phyloP scores from a whole-genome alignment of 1,140 invertebrate species.

The Drosophila tsacasi region DNA sequence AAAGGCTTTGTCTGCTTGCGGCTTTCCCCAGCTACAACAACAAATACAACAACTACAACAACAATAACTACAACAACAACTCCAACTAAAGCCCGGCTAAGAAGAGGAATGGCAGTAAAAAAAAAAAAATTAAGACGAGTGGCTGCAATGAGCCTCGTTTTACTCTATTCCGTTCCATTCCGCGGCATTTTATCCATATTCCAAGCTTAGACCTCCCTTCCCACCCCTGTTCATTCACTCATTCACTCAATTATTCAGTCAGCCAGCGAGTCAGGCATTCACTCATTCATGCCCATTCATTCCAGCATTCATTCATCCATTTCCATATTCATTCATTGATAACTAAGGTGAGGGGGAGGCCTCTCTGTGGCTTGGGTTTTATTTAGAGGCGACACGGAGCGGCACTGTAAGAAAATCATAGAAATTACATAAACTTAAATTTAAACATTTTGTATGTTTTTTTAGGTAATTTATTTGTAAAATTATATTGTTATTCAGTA shows the following conservation, averaged over 20 bases:
- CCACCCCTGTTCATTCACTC: constrained; percentile 26
- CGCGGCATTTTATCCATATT: constrained; percentile 21
- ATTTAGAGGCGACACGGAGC: neutral
- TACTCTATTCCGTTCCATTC: constrained; percentile 17
- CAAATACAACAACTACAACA: constrained; percentile 12
- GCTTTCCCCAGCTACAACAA: constrained; percentile 44
- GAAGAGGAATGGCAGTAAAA: constrained; percentile 39
- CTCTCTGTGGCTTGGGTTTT: neutral
- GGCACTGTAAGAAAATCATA: constrained; percentile 9
- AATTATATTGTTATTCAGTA: too few relatives aligned
- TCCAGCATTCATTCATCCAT: constrained; percentile 35
- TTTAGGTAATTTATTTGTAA: neutral
- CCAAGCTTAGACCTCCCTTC: constrained; percentile 10
- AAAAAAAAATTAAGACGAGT: constrained; percentile 3
- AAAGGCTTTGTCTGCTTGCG: constrained; percentile 63
- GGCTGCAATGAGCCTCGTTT: constrained; percentile 47
- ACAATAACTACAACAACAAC: constrained; percentile 4
- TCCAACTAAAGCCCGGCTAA: constrained; percentile 20
- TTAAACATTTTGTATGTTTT: neutral
- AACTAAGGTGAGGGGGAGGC: constrained; percentile 10
- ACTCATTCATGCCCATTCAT: constrained; percentile 46
- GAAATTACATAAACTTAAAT: neutral
- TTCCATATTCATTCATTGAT: constrained; percentile 41
- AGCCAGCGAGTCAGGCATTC: constrained; percentile 35
- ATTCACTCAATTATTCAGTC: constrained; percentile 33